Conservation (phyloP, 2,113 vertebrate species). For the Megatriorchis doriae region DNA sequence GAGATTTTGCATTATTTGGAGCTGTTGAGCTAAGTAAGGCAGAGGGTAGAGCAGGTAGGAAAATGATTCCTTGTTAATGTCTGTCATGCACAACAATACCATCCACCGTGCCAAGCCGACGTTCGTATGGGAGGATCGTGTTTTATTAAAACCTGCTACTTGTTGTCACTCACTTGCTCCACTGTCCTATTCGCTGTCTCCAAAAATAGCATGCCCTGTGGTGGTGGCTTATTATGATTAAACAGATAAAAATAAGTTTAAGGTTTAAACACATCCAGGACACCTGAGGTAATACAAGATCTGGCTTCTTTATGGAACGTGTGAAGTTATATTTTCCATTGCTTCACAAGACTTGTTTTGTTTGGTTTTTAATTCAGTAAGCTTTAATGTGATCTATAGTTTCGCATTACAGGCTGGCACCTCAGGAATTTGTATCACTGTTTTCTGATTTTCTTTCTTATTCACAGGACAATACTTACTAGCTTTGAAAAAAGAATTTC, state of each 20-base stretch:
- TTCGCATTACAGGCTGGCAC: background rate
- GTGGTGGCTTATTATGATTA: conserved; percentile 69
- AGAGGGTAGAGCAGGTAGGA: conserved; percentile 56
- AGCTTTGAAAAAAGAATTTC: background rate
- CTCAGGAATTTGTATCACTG: background rate
- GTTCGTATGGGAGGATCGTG: conserved; percentile 56
- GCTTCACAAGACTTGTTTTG: conserved; percentile 67
- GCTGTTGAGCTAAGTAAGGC: conserved; percentile 35
- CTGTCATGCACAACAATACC: conserved; percentile 8
- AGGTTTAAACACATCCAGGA: conserved; percentile 68
- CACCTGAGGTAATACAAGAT: conserved; percentile 65
- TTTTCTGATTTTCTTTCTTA: background rate
- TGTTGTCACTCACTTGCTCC: conserved; percentile 67
- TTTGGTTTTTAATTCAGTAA: conserved; percentile 57
- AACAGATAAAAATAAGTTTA: conserved; percentile 76
- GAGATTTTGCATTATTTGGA: background rate
- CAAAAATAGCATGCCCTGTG: conserved; percentile 73
- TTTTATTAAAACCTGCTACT: conserved; percentile 74
- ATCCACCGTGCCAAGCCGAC: background rate
- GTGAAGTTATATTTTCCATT: conserved; percentile 69
- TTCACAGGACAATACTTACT: background rate
- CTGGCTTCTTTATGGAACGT: conserved; percentile 63
- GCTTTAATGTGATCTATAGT: conserved; percentile 27
- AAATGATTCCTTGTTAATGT: conserved; percentile 25
- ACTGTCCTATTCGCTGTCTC: conserved; percentile 53